Evolutionary conservation across 2,888 invertebrate species (phyloP).

Genomic region (Orthosia incerta): DNA sequence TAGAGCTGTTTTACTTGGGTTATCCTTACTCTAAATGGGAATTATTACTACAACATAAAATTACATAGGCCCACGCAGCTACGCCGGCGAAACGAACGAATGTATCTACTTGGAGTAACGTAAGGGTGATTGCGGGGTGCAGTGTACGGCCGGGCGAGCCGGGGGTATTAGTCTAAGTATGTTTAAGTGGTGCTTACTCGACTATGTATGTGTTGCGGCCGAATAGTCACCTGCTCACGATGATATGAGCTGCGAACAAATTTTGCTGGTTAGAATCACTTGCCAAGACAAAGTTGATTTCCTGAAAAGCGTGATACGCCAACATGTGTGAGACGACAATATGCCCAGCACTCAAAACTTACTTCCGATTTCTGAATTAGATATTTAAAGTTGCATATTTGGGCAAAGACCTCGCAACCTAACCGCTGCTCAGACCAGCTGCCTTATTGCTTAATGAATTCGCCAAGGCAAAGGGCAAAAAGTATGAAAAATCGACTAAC

Average conservation of each 20-base stretch:
- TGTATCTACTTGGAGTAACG: conserved; percentile 52
- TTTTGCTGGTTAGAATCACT: conserved; percentile 28
- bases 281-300: neutral
- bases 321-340: neutral
- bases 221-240: conserved; percentile 89
- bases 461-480: too few relatives aligned
- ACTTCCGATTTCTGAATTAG: too few relatives aligned
- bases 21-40: conserved; percentile 85
- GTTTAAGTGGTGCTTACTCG: conserved; percentile 86
- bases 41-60: conserved; percentile 88
- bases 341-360: neutral
- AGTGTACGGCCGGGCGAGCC: conserved; percentile 63
- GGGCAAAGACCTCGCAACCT: too few relatives aligned
- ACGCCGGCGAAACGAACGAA: conserved; percentile 60
- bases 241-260: conserved; percentile 87
- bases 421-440: too few relatives aligned
- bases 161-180: conserved; percentile 80
- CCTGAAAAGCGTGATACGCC: conserved; percentile 8
- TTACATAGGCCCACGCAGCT: conserved; percentile 77
- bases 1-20: conserved; percentile 82
- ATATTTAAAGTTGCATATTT: too few relatives aligned
- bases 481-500: too few relatives aligned
- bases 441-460: too few relatives aligned
- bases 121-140: conserved; percentile 48
- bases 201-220: conserved; percentile 87